A percentile compares a stretch with the other conserved stretches of the same genome.
phyloP scores from a whole-genome alignment of 2,113 vertebrate species.

The Phycodurus eques region DNA sequence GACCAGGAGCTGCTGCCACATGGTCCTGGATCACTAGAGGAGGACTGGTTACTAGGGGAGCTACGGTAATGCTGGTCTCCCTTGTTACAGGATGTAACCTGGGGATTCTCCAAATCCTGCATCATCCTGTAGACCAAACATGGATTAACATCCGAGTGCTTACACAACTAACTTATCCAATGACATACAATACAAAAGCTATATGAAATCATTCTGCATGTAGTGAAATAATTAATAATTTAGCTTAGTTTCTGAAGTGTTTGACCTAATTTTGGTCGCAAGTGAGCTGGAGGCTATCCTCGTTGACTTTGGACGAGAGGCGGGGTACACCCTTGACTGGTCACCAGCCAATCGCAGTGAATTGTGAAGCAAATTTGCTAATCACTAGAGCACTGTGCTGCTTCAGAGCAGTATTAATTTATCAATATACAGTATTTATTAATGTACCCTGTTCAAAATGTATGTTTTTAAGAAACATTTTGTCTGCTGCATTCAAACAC shows the following conservation, averaged over 20 bases:
- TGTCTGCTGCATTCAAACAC: not conserved
- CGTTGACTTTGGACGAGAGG: too few relatives aligned
- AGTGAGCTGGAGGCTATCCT: not conserved
- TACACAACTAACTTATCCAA: too few relatives aligned
- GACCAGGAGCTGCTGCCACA: constrained; percentile 87
- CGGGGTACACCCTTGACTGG: too few relatives aligned
- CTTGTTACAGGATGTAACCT: constrained; percentile 60
- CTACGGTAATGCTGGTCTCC: constrained; percentile 84
- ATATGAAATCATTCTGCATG: not conserved
- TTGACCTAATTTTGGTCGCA: not conserved
- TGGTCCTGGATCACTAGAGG: constrained; percentile 93
- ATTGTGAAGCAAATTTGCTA: not conserved
- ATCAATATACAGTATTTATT: not conserved
- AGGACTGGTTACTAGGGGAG: constrained; percentile 96
- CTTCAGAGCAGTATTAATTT: not conserved
- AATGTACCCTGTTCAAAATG: constrained; percentile 12
- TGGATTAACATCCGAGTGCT: not conserved
- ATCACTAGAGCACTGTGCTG: too few relatives aligned
- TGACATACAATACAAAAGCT: not conserved
- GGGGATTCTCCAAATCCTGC: constrained; percentile 61
- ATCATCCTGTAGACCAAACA: constrained; percentile 45
- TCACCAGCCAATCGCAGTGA: not conserved
- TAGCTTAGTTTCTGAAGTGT: not conserved
- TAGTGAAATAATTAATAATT: not conserved
- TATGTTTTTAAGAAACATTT: not conserved